Evolutionary conservation across 1,140 invertebrate species (phyloP), one percentile per base, ranked within the genome.

Genomic region (Drosophila lowei): DNA sequence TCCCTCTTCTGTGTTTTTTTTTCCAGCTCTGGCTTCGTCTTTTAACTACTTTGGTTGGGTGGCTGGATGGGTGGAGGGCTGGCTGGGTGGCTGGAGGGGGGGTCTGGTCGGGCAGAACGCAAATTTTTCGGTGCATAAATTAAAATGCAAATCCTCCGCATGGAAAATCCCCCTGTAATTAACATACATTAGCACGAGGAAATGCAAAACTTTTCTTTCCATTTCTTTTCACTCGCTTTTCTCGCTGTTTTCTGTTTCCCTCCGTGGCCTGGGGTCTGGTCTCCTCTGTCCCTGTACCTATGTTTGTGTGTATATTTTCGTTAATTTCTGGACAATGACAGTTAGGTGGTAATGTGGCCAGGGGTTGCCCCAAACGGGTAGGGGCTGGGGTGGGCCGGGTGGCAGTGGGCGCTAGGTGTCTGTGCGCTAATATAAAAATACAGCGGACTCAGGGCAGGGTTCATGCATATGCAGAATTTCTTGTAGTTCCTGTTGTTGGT

Each of bases 121-220:
- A 88, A 86, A 88, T 86, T 86, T 86, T 86, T 88, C 79, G 72
- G 84, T 77, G 79, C 84, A 88, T 90, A 90, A 90, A 90, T 90
- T 88, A 90, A 90, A 90, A 90, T 90, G 86, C 86, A 90, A 90
- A 90, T 90, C 86, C 88, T 86, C 76, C 79, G 88, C 86, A 86
- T 88, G 78, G 83, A 79, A 90, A 90, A 90, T 90, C 86, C 81
- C 80, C 79, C 86, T 90, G 81, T 90, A 90, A 90, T 90, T 90
- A 90, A 90, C 86, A 90, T 90, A 90, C 86, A 90, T 90, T 90
- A 90, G 86, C 74, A 77, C 72, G 77, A 86, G 73, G 74, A 89
- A 89, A 89, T 89, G 79, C 79, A 75, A 89, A 89, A 89, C 68
- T 79, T 76, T 89, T 77, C 65, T 72, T 79, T 52, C 58, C 68